These are phyloP conservation scores for Corythaeola cristata DNA, from an alignment of 2,113 vertebrate species.

Conservation along the genomic window DNA sequence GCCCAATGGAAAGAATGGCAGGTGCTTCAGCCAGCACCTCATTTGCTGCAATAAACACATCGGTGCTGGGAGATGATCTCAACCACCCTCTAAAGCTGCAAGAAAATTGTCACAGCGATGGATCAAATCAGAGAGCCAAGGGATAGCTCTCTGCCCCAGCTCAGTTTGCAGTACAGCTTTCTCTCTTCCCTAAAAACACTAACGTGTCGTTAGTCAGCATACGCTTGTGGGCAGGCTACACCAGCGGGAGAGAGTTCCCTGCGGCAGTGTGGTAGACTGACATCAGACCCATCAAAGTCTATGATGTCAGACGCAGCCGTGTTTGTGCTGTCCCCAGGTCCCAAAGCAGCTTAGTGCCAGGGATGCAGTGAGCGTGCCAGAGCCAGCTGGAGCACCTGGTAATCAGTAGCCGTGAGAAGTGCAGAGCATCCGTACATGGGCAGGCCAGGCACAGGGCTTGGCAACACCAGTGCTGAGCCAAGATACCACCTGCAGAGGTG, in stretches of 20 bases:
- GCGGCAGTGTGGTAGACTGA: background rate
- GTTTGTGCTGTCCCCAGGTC: background rate
- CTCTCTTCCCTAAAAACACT: background rate
- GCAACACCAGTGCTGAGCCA: fast-evolving
- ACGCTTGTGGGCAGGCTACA: background rate
- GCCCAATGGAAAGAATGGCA: background rate
- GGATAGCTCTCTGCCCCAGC: background rate
- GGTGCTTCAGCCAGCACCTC: background rate
- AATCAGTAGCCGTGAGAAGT: background rate
- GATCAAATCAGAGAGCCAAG: background rate
- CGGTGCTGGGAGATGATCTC: background rate
- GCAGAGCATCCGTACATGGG: fast-evolving
- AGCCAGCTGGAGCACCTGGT: background rate
- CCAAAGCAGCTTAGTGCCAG: background rate
- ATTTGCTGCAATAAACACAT: background rate
- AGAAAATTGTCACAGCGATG: background rate
- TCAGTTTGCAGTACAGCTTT: background rate
- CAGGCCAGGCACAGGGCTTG: background rate
- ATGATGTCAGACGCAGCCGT: background rate
- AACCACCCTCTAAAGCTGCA: background rate
- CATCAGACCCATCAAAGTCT: background rate
- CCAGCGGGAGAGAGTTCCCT: background rate
- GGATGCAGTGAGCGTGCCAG: background rate
- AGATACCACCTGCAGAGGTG: background rate
- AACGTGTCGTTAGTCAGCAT: background rate